These are phyloP conservation scores for Decapterus maruadsi DNA, from an alignment of 2,797 vertebrate genomes.

Conservation along the genomic window DNA sequence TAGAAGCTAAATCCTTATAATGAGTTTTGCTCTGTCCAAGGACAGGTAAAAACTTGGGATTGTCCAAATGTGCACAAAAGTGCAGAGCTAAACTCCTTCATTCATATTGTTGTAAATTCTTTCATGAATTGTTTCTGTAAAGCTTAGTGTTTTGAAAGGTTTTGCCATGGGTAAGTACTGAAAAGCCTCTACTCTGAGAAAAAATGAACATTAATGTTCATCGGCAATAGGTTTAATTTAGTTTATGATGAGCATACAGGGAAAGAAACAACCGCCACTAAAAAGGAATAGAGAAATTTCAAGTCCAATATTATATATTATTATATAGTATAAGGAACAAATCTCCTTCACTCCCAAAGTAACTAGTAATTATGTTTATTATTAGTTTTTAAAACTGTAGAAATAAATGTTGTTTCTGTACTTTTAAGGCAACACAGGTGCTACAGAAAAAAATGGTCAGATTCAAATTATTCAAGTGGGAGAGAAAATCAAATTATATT, in stretches of 20 bases:
- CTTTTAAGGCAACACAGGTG: not conserved
- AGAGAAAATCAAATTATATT: not conserved
- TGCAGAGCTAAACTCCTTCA: not conserved
- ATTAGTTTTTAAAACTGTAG: too few species aligned
- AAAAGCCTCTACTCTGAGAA: not conserved
- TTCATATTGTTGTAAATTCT: constrained; percentile 18
- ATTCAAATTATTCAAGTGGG: not conserved
- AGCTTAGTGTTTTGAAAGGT: not conserved
- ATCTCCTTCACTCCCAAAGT: constrained; percentile 9
- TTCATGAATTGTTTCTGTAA: constrained; percentile 16
- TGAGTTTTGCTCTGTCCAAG: constrained; percentile 58
- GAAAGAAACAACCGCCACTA: not conserved
- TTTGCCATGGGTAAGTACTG: not conserved
- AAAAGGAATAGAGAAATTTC: constrained; percentile 8
- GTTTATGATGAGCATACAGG: not conserved
- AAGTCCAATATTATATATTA: constrained; percentile 14
- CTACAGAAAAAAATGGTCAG: not conserved
- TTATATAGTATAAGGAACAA: too few species aligned
- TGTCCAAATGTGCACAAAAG: constrained; percentile 22
- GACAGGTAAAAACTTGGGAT: constrained; percentile 34
- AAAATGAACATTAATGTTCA: not conserved
- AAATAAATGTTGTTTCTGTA: not conserved
- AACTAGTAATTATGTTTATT: too few species aligned
- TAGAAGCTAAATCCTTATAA: constrained; percentile 59
- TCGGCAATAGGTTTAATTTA: not conserved